Evolutionary conservation across 37 sponge, comb jelly and placozoan genomes (phyloP).

Genomic region (Oscarella lobularis): DNA sequence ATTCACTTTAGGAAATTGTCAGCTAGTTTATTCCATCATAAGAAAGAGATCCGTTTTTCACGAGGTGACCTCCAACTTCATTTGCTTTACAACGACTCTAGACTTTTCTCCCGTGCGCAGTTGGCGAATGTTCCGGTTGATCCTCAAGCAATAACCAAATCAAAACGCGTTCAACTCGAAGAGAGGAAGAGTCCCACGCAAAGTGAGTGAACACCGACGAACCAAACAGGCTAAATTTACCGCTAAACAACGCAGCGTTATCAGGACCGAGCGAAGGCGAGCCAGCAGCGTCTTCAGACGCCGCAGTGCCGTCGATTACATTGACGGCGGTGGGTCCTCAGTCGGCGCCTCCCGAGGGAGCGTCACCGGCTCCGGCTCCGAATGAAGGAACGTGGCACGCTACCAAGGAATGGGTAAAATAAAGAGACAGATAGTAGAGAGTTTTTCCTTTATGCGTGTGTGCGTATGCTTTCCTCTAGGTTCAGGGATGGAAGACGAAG

Average conservation of each 20-base stretch:
- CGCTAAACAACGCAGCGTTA: no score
- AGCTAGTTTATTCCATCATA: constrained; percentile 74
- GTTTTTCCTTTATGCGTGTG: not conserved
- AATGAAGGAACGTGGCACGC: not conserved
- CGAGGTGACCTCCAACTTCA: constrained; percentile 10
- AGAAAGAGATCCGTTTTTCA: constrained; percentile 74
- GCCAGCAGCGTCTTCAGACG: not conserved
- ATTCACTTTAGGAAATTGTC: constrained; percentile 63
- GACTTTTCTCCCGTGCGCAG: constrained; percentile 18
- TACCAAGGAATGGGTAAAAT: not conserved
- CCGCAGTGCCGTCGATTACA: not conserved
- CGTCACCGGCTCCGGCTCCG: not conserved
- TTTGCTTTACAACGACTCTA: not conserved
- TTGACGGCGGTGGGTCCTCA: not conserved
- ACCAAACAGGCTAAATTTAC: no score
- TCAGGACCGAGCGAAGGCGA: no score
- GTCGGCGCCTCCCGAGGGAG: not conserved
- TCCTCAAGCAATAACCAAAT: constrained; percentile 5
- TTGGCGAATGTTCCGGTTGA: constrained; percentile 65
- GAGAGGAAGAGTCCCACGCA: no score
- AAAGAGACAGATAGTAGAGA: not conserved
- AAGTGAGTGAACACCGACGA: no score
- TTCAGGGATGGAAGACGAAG: constrained; percentile 59
- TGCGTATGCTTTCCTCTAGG: constrained; percentile 9
- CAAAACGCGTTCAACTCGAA: no score